These are phyloP conservation scores for Nibea albiflora DNA, from an alignment of 2,113 vertebrate species.

Conservation along the genomic window DNA sequence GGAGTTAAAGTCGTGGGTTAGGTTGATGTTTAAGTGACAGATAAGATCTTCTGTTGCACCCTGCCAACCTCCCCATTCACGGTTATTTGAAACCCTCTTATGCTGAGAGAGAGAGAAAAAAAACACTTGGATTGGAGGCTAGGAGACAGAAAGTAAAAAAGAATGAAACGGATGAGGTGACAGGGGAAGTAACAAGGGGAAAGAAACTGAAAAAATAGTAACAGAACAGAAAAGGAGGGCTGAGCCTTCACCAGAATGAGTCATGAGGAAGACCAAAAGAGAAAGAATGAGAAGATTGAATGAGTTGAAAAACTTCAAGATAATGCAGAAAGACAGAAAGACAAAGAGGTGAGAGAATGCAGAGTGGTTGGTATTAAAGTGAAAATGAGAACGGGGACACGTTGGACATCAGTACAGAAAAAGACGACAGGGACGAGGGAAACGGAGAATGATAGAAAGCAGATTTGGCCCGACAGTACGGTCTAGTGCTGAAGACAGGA, in stretches of 20 bases:
- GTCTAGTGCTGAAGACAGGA: constrained; percentile 52
- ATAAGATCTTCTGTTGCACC: constrained; percentile 20
- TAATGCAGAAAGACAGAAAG: background rate
- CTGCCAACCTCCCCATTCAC: background rate
- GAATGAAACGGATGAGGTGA: constrained; percentile 1
- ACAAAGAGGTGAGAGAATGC: background rate
- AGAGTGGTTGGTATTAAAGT: background rate
- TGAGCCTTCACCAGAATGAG: constrained; percentile 7
- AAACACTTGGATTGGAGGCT: background rate
- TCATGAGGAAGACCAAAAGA: background rate
- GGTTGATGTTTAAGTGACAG: constrained; percentile 41
- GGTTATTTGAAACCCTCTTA: constrained; percentile 34
- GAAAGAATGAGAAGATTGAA: constrained; percentile 25
- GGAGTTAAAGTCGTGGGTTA: constrained; percentile 21
- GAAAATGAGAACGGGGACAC: background rate
- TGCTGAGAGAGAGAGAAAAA: background rate
- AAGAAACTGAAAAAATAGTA: constrained; percentile 5
- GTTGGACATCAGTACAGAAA: background rate
- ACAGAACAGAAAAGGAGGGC: background rate
- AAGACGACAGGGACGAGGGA: background rate
- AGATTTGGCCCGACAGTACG: background rate
- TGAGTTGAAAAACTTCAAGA: background rate
- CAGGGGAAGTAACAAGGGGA: background rate
- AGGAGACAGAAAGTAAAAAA: constrained; percentile 22
- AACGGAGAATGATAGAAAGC: constrained; percentile 33